These are phyloP conservation scores for Bombus ignitus DNA, from an alignment of 1,140 invertebrate species.

Conservation along the genomic window DNA sequence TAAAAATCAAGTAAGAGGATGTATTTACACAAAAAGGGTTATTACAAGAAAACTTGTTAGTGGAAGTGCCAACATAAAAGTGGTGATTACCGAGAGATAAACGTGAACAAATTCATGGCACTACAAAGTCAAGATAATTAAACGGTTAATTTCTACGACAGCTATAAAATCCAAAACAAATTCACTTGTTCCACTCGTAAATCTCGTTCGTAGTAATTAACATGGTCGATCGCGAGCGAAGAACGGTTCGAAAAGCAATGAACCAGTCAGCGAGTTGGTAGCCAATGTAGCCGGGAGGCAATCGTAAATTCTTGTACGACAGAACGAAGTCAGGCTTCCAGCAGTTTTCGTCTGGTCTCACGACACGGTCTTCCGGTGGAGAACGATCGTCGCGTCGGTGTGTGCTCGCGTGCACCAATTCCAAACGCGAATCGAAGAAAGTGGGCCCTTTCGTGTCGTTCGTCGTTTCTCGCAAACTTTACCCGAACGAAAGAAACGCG, in stretches of 20 bases:
- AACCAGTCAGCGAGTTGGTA: neutral
- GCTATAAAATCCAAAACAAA: neutral
- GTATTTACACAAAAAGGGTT: no score
- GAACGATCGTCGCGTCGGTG: neutral
- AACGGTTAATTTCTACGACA: neutral
- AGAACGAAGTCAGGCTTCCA: neutral
- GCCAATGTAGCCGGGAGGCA: neutral
- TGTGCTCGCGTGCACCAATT: constrained; percentile 9
- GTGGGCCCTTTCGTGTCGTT: constrained; percentile 17
- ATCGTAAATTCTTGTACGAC: constrained; percentile 6
- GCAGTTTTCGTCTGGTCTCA: neutral
- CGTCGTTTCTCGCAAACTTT: constrained; percentile 15
- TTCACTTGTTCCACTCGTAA: neutral
- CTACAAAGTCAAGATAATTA: neutral
- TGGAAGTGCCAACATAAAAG: no score
- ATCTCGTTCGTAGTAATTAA: neutral
- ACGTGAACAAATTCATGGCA: neutral
- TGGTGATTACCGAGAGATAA: neutral
- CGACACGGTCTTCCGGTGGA: neutral
- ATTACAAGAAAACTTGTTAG: no score
- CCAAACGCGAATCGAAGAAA: constrained; percentile 20
- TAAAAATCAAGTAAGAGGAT: no score
- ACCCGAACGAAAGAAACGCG: neutral
- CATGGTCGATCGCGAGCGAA: no score
- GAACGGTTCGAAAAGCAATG: neutral